phyloP scores from a whole-genome alignment of 2,888 invertebrate genomes.

The Drosophila lacicola region DNA sequence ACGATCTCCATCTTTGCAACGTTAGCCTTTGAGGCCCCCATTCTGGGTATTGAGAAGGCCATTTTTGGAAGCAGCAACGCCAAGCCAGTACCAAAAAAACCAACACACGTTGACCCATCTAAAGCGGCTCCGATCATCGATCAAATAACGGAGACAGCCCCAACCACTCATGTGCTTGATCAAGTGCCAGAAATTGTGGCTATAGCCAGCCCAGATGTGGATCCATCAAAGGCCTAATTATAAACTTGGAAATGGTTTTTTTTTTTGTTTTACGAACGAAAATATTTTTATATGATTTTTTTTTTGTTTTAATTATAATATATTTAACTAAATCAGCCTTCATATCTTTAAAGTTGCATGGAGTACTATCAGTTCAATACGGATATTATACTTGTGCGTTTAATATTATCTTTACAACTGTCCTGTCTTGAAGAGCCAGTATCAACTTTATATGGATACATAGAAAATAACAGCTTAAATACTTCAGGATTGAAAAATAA shows the following conservation, averaged over 20 bases:
- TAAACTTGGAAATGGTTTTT: constrained; percentile 11
- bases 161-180: constrained; percentile 11
- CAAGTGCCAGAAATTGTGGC: constrained; percentile 35
- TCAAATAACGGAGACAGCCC: constrained; percentile 12
- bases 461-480: too few species aligned
- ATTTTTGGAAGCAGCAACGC: constrained; percentile 68
- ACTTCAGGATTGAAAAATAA: too few species aligned
- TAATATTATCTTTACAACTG: too few species aligned
- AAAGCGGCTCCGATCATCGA: constrained; percentile 19
- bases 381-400: too few species aligned
- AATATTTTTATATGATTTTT: constrained; percentile 2
- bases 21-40: constrained; percentile 86
- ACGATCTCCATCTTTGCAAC: constrained; percentile 84
- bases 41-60: constrained; percentile 85
- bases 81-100: constrained; percentile 61
- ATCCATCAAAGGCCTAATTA: constrained; percentile 62
- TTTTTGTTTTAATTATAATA: constrained; percentile 38
- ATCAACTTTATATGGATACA: too few species aligned
- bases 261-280: constrained; percentile 9
- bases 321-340: not conserved
- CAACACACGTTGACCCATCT: constrained; percentile 32
- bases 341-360: too few species aligned
- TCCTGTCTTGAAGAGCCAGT: too few species aligned
- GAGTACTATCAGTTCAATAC: too few species aligned
- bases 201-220: constrained; percentile 23